Base-by-base conservation (phyloP, 92 coral and sea anemone genomes). In the Isaurus tuberculatus region DNA sequence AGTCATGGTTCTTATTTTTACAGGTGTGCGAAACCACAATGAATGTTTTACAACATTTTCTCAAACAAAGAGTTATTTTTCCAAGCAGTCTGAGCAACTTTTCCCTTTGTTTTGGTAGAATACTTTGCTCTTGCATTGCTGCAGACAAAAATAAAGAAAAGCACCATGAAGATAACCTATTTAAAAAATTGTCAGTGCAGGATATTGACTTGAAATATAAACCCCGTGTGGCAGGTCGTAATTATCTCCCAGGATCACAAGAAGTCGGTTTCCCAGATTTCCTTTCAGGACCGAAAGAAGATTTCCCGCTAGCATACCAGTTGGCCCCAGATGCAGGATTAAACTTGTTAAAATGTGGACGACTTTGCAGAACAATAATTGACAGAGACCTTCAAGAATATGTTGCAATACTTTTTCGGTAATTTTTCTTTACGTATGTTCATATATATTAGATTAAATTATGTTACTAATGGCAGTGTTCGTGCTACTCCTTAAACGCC, bases 191-290 rank as follows among this genome's bases (percentile, higher is more conserved):
- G n/a, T 15, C 9, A 6, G 65, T 17, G 31, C 20, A 48, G 9
- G 80, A 74, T 0, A 65, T 74, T 74, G 80, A 74, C 42, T 58
- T 75, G 0, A 33, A 33, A 4, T 53, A 75, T 44, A 75, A 55
- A 33, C 81, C 81, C 37, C 78, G 81, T n/a, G 72, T 80, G 37
- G 82, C 83, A 25, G 61, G 75, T n/a, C 79, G 90, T 13, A 71
- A 86, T 20, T 79, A 70, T 29, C 85, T 86, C 11, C 90, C 90
- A 19, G 90, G 90, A 4, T 71, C 86, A 0, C 20, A 36, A n/a
- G 74, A 43, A 30, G 86, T 73, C 27, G 90, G 90, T 63, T 86
- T 86, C 57, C 90, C 86, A 46, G 86, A 79, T 9, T 79, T 49
- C 8, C 90, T 86, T 3, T 64, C 86, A 8, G 84, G 90, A 33